Evolutionary conservation across 2,888 invertebrate species (phyloP).

Genomic region (Thelaira solivaga): DNA sequence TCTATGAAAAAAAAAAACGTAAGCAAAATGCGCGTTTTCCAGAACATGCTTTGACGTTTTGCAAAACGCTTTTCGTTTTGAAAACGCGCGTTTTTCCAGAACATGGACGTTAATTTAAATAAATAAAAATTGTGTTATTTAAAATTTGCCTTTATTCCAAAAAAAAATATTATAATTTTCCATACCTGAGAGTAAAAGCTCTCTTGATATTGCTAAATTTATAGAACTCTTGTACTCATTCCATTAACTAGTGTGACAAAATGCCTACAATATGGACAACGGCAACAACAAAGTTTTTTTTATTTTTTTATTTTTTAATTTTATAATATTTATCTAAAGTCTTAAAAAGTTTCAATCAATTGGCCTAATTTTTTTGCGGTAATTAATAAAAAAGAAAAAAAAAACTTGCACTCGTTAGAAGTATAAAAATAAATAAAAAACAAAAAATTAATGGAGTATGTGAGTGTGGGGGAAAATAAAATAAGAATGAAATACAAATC

Average conservation of each 20-base stretch:
- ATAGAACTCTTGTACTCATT: not conserved
- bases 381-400: slow-evolving; percentile 13
- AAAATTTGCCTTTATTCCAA: no score
- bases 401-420: not conserved
- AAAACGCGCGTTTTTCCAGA: no score
- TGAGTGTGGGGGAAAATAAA: no score
- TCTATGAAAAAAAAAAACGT: no score
- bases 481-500: no score
- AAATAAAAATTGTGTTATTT: no score
- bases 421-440: not conserved
- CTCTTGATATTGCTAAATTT: not conserved
- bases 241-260: not conserved
- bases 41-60: no score
- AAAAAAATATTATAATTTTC: no score
- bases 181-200: not conserved
- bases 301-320: no score
- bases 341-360: slow-evolving; percentile 44
- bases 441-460: not conserved
- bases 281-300: not conserved
- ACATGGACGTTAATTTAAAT: no score
- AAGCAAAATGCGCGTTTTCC: no score
- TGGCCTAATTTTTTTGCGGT: slow-evolving; percentile 27
- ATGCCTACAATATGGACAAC: not conserved
- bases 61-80: no score
- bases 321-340: slow-evolving; percentile 6